These are phyloP conservation scores for Oceanodroma tethys DNA, from an alignment of 2,113 vertebrate genomes.

Conservation along the genomic window DNA sequence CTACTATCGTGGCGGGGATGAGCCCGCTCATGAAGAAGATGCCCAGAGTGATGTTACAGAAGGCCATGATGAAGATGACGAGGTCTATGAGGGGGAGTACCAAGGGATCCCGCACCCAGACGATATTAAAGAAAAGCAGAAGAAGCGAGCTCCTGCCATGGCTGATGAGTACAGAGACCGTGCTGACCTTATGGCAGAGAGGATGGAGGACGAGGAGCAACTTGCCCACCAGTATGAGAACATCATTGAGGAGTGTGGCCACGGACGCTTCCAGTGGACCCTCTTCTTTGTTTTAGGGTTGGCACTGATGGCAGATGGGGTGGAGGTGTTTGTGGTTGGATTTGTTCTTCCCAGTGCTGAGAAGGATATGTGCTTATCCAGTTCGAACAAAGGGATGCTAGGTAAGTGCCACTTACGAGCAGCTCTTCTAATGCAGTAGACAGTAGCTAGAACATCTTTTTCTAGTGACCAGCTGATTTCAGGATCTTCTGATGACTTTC, in stretches of 20 bases:
- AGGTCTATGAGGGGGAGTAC: conserved; percentile 98
- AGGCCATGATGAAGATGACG: conserved; percentile 92
- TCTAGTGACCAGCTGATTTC: background rate
- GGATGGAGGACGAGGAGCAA: conserved; percentile 88
- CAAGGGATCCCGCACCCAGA: conserved; percentile 96
- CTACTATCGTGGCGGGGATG: conserved; percentile 79
- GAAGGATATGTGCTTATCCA: conserved; percentile 97
- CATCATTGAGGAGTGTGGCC: conserved; percentile 96
- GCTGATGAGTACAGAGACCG: conserved; percentile 74
- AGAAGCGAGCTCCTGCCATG: conserved; percentile 67
- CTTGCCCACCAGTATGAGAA: conserved; percentile 92
- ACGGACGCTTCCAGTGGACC: conserved; percentile 96
- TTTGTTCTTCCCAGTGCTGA: conserved; percentile 95
- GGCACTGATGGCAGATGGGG: conserved; percentile 96
- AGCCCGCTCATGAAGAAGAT: conserved; percentile 83
- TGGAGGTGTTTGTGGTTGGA: conserved; percentile 94
- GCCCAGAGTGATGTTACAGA: conserved; percentile 93
- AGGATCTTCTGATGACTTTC: background rate
- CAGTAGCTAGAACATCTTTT: background rate
- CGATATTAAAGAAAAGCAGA: conserved; percentile 84
- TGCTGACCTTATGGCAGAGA: conserved; percentile 79
- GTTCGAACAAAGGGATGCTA: conserved; percentile 92
- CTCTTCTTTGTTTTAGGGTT: conserved; percentile 92
- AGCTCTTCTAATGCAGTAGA: background rate
- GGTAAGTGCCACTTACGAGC: conserved; percentile 78